Base-by-base conservation (phyloP, 1,140 invertebrate genomes). In the Hyposmocoma kahamanoa region DNA sequence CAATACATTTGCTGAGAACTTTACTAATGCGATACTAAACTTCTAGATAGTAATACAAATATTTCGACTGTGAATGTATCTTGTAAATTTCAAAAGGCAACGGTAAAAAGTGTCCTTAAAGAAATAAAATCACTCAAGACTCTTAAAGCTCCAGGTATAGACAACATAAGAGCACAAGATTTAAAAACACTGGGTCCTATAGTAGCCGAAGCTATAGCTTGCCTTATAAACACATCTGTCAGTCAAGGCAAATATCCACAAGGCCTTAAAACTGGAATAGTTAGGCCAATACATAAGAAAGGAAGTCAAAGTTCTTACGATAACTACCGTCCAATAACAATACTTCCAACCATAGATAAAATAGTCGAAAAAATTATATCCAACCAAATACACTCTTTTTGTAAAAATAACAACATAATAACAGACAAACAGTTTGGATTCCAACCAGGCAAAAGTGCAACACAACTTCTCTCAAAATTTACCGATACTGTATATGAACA, bases 1-100 rank as follows among this genome's bases (percentile, higher is more conserved):
- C 9, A 42, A 54, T 44, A 48, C 20, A 13, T 48, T 54, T 48
- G 46, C 45, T 13, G 0, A 39, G 18, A 32, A 1, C 13, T 54
- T 49, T 41, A 2, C 21, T 6, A 19, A 48, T n/a, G n/a, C n/a
- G 22, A 22, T 5, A 9, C 8, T 41, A 41, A 36, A 36, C 15
- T 17, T 17, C 15, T 36, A 15, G 15, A 8, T 6, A n/a, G 13
- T 36, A 36, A 36, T 6, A 17, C 13, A 3, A 36, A 36, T 13
- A 36, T 17, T 36, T 1, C 24, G 24, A 6, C 24, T 6, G 11
- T 26, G 5, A 26, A 6, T 6, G 15, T 36, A 8, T 17, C 32
- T 15, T 36, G 10, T 13, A 30, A 13, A 9, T 41, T 21, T 21
- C 18, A 21, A 41, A 20, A 20, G 11, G 20, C 18, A 19, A 9